A percentile compares a stretch with the other conserved stretches of the same genome.
These are phyloP conservation scores for Phengaris alcon DNA, from an alignment of 2,888 invertebrate genomes.

Conservation along the genomic window DNA sequence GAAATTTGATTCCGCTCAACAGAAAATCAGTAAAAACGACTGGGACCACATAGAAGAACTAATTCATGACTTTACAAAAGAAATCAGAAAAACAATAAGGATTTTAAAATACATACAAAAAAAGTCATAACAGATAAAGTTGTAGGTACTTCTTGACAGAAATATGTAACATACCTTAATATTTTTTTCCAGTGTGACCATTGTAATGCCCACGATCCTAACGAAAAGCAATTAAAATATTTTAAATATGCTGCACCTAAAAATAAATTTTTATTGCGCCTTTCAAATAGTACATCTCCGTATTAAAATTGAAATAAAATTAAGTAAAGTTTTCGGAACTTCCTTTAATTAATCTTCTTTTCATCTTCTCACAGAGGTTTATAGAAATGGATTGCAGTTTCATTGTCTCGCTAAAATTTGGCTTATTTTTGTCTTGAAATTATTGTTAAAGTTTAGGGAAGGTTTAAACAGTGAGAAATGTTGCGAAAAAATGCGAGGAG, in stretches of 20 bases:
- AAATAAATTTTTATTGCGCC: conserved; percentile 54
- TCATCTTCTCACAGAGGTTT: too few species aligned
- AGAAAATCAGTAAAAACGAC: too few species aligned
- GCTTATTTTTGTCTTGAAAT: too few species aligned
- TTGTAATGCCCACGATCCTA: conserved; percentile 46
- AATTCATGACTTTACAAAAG: background rate
- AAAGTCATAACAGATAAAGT: background rate
- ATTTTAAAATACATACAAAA: background rate
- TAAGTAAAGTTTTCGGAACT: background rate
- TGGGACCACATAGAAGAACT: background rate
- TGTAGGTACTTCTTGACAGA: too few species aligned
- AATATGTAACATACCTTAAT: background rate
- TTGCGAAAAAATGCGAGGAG: too few species aligned
- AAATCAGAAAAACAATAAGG: too few species aligned
- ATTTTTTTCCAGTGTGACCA: conserved; percentile 56
- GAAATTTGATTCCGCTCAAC: background rate
- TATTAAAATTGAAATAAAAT: conserved; percentile 46
- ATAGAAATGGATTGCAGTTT: too few species aligned
- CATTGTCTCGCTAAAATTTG: too few species aligned
- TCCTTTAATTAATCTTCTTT: background rate
- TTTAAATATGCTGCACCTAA: conserved; percentile 56
- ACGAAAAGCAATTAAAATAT: conserved; percentile 42
- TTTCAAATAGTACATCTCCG: conserved; percentile 54
- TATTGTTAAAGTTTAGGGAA: too few species aligned
- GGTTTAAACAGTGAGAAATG: too few species aligned